Evolutionary conservation across 1,140 invertebrate species (phyloP), one percentile per base, ranked within the genome.

Genomic region (Sarcophaga peregrina): DNA sequence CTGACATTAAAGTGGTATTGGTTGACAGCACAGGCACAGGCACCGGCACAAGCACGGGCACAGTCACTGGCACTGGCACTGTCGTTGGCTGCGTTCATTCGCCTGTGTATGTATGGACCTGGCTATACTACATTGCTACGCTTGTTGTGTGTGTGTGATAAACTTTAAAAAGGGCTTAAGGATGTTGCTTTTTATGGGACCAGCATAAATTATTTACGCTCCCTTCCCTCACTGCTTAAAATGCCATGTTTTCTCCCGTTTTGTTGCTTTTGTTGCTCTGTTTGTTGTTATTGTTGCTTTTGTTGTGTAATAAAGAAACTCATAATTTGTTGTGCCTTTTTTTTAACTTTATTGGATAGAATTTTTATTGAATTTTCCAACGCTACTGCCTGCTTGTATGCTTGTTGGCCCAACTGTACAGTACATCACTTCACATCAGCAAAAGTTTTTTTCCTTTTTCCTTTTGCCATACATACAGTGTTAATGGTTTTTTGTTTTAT

Each of bases 121-220:
- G 1, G 4, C 25, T 37, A 37, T 4, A 37, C 25, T 37, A 37
- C 25, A 37, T 4, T 37, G 25, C 25, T 2, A 37, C 4, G 25
- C 25, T 37, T 37, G 25, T 37, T n/a, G 1, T 37, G 62, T 20
- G 17, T 37, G 20, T 25, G 54, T 58, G 62, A 68, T 68, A 68
- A 68, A 68, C n/a, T 68, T 68, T 68, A 20, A 37, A 68, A 68
- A 68, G 17, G 25, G 62, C 62, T 25, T 68, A 25, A 68, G 62
- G 62, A 68, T 68, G 17, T 68, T 15, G 17, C 6, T 68, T 68
- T 20, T 68, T 68, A 68, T n/a, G 62, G 9, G n/a, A 5, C 17
- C 17, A 68, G 62, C 9, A 25, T 20, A 68, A 68, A 68, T 17
- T 68, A 68, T n/a, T n/a, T 20, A 17, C 3, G 62, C 25, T 4